phyloP scores from a whole-genome alignment of 2,113 vertebrate genomes.

The Dicerorhinus sumatrensis region DNA sequence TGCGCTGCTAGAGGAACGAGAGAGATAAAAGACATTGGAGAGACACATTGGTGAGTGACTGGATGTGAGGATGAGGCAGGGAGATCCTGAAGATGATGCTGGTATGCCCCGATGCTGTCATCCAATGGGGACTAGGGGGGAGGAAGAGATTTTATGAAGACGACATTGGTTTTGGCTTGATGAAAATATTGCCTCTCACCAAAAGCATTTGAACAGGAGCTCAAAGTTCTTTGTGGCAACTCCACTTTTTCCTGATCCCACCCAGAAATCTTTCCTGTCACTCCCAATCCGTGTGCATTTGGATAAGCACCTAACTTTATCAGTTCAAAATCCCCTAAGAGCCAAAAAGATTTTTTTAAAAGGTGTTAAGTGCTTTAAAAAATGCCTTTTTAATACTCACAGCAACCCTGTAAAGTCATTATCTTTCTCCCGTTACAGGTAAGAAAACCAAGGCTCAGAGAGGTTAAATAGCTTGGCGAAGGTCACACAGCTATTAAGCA shows the following conservation, averaged over 20 bases:
- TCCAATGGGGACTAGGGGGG: neutral
- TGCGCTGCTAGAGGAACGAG: neutral
- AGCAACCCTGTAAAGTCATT: neutral
- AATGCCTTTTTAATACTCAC: neutral
- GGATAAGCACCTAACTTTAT: neutral
- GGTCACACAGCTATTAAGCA: conserved; percentile 3
- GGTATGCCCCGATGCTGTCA: accelerated
- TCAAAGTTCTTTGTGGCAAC: neutral
- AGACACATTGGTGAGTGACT: neutral
- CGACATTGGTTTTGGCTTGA: neutral
- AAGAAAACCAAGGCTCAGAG: conserved; percentile 9
- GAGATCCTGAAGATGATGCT: neutral
- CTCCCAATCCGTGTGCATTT: neutral
- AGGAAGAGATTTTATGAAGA: neutral
- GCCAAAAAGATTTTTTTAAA: neutral
- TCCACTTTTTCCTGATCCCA: neutral
- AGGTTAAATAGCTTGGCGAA: conserved; percentile 29
- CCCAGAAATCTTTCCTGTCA: neutral
- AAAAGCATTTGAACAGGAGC: neutral
- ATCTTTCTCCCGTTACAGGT: neutral
- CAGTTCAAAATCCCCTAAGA: neutral
- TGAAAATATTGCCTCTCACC: neutral
- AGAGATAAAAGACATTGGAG: neutral
- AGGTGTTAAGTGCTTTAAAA: neutral
- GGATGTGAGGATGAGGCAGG: too few species aligned